Evolutionary conservation across 2,888 invertebrate species (phyloP), one percentile per base, ranked within the genome.

Genomic region (Orthosia incerta): DNA sequence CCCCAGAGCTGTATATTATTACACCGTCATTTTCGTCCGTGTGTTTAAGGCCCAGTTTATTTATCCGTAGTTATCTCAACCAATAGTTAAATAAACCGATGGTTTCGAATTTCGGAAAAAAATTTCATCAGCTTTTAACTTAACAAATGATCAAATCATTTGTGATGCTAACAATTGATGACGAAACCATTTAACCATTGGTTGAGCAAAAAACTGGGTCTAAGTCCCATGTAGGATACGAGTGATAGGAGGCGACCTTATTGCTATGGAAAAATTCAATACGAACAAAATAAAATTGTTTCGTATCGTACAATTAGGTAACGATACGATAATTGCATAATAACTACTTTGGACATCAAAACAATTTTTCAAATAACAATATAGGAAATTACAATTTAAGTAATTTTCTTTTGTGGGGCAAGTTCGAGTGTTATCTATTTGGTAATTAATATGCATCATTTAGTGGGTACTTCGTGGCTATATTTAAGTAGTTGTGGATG

Each of bases 401-500:
- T 55, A 23, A 64, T 51, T 70, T 61, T 59, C 46, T 55, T 74
- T 59, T n/a, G 45, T 73, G 26, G 26, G 15, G 26, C 31, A 62
- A 71, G 31, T 71, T 46, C 23, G n/a, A 53, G 57, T 74, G 48
- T 39, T 72, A 39, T 48, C 55, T 59, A 55, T n/a, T 73, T 46
- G 1, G 26, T 56, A 45, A 69, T 77, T 20, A 69, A 45, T 45
- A 45, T 18, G 15, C 60, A 60, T 39, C 13, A 60, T 61, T 74
- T 59, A 55, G 18, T 50, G 48, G 18, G 4, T 0, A 51, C 15
- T 50, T 50, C 5, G 12, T 12, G 7, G 9, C 20, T 57, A 39
- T 61, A 39, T 39, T 39, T 39, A 39, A 39, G 39, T 39, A 9
- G 39, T 39, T 9, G 39, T 39, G 9, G 39, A 39, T 39, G 9